Base-by-base conservation (phyloP, 2,797 vertebrate species). In the Scolopax bukidnonensis region DNA sequence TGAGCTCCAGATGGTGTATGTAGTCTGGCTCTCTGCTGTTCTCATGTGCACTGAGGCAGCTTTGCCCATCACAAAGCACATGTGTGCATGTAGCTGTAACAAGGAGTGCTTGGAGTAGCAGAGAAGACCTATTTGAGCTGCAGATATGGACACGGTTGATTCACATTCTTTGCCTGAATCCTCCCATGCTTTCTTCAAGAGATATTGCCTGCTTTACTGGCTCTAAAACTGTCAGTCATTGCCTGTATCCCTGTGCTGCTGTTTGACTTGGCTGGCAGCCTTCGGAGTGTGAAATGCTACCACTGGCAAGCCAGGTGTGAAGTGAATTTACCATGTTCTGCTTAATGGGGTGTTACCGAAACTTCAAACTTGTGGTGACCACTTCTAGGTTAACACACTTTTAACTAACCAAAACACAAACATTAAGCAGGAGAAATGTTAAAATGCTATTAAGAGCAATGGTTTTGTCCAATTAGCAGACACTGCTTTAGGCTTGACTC, bases 381-480 rank as follows among this genome's bases (percentile, higher is more conserved):
- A 80, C 74, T 95, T 93, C 60, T 70, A 82, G 56, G 80, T 96
- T 96, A 90, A 95, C 95, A 90, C 81, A 93, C 71, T 90, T 93
- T 80, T 71, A 84, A 92, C 90, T 93, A 92, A 94, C 93, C 86
- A 17, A 95, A 96, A 87, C 60, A 92, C 77, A 95, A 95, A 95
- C 96, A 95, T 68, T 75, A 50, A 71, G 60, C 45, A 70, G 86
- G 57, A 92, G 33, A 91, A 90, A 71, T 71, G 50, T 71, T 92
- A 82, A 93, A 95, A 90, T 79, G 51, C 45, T 91, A 87, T 95
- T 95, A 80, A 3, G 17, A 94, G 77, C 54, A 74, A 94, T 68
- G 30, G 74, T 93, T 96, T 92, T 85, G 68, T 87, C 91, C 93
- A 80, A 87, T 93, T 95, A 95, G 24, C 74, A 80, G 68, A 40